A percentile compares a stretch with the other conserved stretches of the same genome.
Conservation (phyloP, 2,113 vertebrate species). For the Eurypyga helias region DNA sequence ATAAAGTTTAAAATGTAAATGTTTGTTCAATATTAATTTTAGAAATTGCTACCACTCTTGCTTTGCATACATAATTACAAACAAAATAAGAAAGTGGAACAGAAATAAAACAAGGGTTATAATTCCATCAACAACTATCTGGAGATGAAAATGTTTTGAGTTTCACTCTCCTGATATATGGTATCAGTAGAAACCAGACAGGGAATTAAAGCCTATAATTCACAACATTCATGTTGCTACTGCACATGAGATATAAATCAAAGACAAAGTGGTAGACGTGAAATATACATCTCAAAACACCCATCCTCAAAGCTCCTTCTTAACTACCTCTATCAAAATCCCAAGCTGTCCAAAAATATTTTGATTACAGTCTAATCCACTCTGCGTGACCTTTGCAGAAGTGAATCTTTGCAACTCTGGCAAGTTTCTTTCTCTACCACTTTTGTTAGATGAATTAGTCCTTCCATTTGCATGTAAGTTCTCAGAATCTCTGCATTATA, state of each 20-base stretch:
- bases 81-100: neutral
- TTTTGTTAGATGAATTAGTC: neutral
- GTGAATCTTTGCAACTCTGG: neutral
- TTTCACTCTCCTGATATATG: neutral
- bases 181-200: neutral
- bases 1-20: neutral
- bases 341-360: neutral
- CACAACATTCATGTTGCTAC: neutral
- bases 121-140: neutral
- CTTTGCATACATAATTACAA: neutral
- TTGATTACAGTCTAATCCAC: neutral
- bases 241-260: neutral
- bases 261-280: neutral
- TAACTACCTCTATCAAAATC: neutral
- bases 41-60: neutral
- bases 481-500: conserved; percentile 5
- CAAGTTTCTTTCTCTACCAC: neutral
- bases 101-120: neutral
- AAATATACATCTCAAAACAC: neutral
- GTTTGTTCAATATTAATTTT: neutral
- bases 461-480: conserved; percentile 30
- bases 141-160: neutral
- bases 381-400: neutral
- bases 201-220: neutral
- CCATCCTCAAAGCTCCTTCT: neutral